Evolutionary conservation across 1,140 invertebrate genomes (phyloP).

Genomic region (Hyphantria cunea): DNA sequence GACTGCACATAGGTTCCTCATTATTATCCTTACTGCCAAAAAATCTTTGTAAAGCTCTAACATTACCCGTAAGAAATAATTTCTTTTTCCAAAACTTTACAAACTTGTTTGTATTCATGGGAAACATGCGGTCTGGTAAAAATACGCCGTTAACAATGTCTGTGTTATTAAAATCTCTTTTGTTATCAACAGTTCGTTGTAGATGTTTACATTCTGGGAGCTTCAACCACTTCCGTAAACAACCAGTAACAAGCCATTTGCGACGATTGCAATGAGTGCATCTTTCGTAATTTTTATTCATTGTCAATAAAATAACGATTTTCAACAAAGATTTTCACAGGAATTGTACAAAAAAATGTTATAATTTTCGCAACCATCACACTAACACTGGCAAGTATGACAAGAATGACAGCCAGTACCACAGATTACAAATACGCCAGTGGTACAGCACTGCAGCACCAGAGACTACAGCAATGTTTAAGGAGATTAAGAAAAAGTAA

Average conservation of each 20-base stretch:
- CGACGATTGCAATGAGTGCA: conserved; percentile 73
- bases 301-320: conserved; percentile 32
- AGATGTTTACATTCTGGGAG: conserved; percentile 79
- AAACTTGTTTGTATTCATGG: conserved; percentile 67
- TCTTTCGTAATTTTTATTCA: conserved; percentile 76
- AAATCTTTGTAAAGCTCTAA: conserved; percentile 70
- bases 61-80: conserved; percentile 71
- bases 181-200: conserved; percentile 72
- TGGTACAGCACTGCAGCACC: too few species aligned
- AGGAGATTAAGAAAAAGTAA: too few species aligned
- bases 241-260: conserved; percentile 72
- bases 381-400: conserved; percentile 5
- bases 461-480: too few species aligned
- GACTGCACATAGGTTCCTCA: conserved; percentile 59
- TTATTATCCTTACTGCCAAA: conserved; percentile 65
- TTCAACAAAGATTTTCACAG: conserved; percentile 1
- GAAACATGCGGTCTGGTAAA: conserved; percentile 60
- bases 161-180: conserved; percentile 68
- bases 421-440: too few species aligned
- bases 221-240: conserved; percentile 75
- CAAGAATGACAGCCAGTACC: not conserved
- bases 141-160: conserved; percentile 70
- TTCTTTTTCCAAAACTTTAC: conserved; percentile 78
- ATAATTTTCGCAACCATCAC: conserved; percentile 8
- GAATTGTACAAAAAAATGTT: conserved; percentile 8